Base-by-base conservation (phyloP, 2,113 vertebrate species). In the Phaetusa simplex region DNA sequence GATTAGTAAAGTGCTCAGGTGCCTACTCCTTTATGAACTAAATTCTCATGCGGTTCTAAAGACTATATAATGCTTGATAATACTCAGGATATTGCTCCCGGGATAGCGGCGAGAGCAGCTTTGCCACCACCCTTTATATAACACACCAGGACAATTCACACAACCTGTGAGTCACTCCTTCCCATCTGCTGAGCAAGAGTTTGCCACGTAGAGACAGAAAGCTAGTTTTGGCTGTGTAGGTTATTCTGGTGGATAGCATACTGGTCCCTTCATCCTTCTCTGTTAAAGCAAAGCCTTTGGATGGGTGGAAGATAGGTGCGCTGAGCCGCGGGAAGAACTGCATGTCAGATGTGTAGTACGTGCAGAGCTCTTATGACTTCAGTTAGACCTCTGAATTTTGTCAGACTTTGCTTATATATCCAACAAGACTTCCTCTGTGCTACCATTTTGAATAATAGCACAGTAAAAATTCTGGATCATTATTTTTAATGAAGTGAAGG, bases 301-400 rank as follows among this genome's bases (percentile, higher is more conserved):
- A 62, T 56, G 9, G 7, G 3, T 66, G 38, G 52, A 74, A 87
- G 61, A 74, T 11, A 45, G 3, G 12, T 29, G 9, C 3, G 4
- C 12, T 80, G 59, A 73, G 40, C 20, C 21, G 45, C 14, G 40
- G 21, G 6, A 88, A 62, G 22, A 80, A 38, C 23, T 30, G 21
- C 5, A 14, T 76, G 27, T 43, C 62, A 80, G 38, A 16, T 0
- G 0, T 18, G 22, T 13, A 45, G 7, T 23, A 20, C 4, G 3
- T 22, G 27, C 26, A 70, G 53, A 89, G 13, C 26, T 86, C 29
- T n/a, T 58, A 14, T 40, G 30, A 26, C n/a, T 94, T 77, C 45
- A 58, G 53, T 32, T 2, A 58, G 11, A 84, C 10, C 7, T 69
- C 32, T 69, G 72, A 59, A 52, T 19, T 29, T 19, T 29, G 16